A percentile compares a stretch with the other conserved stretches of the same genome.
Evolutionary conservation across 2,797 vertebrate genomes (phyloP).

Genomic region (Urosaurus nigricauda): DNA sequence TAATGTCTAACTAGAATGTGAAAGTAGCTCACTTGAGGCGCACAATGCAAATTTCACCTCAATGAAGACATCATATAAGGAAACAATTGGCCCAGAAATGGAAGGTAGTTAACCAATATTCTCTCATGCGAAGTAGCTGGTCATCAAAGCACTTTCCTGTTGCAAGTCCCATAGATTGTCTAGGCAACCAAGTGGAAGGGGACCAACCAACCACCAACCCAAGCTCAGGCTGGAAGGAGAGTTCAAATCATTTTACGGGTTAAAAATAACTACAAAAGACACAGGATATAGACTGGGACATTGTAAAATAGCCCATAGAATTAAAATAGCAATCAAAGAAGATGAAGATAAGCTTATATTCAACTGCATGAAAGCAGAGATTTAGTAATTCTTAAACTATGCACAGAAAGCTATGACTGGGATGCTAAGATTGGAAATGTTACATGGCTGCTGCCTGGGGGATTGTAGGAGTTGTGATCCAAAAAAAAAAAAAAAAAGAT

Average conservation of each 20-base stretch:
- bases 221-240: neutral
- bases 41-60: slow-evolving; percentile 36
- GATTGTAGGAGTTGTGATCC: too few relatives aligned
- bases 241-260: neutral
- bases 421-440: neutral
- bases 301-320: neutral
- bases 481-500: too few relatives aligned
- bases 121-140: neutral
- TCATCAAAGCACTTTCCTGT: neutral
- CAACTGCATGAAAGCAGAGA: neutral
- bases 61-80: slow-evolving; percentile 17
- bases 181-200: slow-evolving; percentile 10
- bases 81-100: slow-evolving; percentile 22
- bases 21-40: neutral
- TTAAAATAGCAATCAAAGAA: neutral
- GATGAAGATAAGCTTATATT: neutral
- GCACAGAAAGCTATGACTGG: neutral
- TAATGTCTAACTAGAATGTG: slow-evolving; percentile 21
- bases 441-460: too few relatives aligned
- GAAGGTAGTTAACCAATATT: slow-evolving; percentile 29
- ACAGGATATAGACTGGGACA: neutral
- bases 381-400: neutral
- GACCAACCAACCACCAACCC: neutral
- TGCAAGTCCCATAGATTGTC: neutral
- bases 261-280: neutral